These are phyloP conservation scores for Pangasius macronema DNA, from an alignment of 2,797 vertebrate genomes.

Conservation along the genomic window DNA sequence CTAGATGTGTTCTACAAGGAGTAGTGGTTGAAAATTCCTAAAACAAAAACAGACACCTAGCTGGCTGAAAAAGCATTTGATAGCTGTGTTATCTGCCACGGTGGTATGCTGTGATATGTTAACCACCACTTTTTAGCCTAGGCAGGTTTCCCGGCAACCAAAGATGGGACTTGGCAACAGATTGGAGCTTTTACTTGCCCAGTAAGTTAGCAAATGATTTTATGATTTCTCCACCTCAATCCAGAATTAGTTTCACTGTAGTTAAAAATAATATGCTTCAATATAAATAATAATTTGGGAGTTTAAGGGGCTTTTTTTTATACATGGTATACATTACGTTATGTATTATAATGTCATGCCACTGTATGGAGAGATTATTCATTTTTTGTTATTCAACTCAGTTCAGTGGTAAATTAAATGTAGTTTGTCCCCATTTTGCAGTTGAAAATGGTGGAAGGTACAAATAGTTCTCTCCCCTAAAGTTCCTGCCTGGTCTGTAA, in stretches of 20 bases:
- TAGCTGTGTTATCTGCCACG: background rate
- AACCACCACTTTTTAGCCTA: background rate
- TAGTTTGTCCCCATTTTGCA: background rate
- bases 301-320: background rate
- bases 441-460: background rate
- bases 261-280: background rate
- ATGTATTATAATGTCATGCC: background rate
- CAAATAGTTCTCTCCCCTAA: background rate
- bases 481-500: background rate
- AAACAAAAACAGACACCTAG: background rate
- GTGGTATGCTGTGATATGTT: background rate
- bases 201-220: background rate
- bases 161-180: background rate
- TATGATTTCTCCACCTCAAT: background rate
- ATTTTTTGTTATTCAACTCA: background rate
- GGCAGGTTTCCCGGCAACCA: background rate
- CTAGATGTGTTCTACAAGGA: background rate
- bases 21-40: background rate
- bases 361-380: background rate
- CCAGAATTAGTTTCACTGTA: background rate
- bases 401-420: background rate
- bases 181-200: background rate
- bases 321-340: background rate
- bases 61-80: background rate
- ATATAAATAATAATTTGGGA: background rate